A percentile compares a stretch with the other conserved stretches of the same genome.
These are phyloP conservation scores for Enteromius argenteus DNA, from an alignment of 2,797 vertebrate species.

Conservation along the genomic window DNA sequence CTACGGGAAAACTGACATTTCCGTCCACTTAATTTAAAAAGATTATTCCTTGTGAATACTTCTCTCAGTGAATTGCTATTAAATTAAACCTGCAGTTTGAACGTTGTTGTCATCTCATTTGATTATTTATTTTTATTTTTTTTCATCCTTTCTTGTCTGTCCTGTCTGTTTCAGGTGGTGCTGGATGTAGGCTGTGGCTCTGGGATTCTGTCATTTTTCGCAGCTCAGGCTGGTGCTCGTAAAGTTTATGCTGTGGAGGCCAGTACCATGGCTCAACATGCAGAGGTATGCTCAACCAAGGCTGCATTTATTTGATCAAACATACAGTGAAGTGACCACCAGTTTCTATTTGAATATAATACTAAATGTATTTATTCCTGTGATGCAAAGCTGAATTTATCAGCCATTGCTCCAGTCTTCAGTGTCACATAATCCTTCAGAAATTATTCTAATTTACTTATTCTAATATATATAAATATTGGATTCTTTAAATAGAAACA, in stretches of 20 bases:
- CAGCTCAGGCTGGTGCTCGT: constrained; percentile 92
- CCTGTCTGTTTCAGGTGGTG: constrained; percentile 82
- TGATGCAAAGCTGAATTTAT: not conserved
- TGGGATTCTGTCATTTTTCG: constrained; percentile 96
- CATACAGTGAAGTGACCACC: not conserved
- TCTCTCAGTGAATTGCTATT: not conserved
- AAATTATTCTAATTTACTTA: not conserved
- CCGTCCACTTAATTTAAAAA: not conserved
- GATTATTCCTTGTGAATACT: not conserved
- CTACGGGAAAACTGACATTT: not conserved
- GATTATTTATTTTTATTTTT: not conserved
- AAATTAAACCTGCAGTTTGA: not conserved
- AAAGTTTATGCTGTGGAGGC: constrained; percentile 97
- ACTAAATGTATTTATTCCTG: not conserved
- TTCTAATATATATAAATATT: no score
- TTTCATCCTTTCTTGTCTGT: not conserved
- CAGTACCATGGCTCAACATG: constrained; percentile 97
- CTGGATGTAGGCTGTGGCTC: constrained; percentile 96
- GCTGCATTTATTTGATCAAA: not conserved
- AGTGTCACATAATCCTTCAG: not conserved
- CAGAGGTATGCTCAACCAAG: constrained; percentile 80
- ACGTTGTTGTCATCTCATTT: not conserved
- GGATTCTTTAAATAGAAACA: not conserved
- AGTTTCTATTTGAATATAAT: not conserved
- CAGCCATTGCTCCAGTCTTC: not conserved